Evolutionary conservation across 2,113 vertebrate species (phyloP), one percentile per base, ranked within the genome.

Genomic region (Poicephalus meyeri): DNA sequence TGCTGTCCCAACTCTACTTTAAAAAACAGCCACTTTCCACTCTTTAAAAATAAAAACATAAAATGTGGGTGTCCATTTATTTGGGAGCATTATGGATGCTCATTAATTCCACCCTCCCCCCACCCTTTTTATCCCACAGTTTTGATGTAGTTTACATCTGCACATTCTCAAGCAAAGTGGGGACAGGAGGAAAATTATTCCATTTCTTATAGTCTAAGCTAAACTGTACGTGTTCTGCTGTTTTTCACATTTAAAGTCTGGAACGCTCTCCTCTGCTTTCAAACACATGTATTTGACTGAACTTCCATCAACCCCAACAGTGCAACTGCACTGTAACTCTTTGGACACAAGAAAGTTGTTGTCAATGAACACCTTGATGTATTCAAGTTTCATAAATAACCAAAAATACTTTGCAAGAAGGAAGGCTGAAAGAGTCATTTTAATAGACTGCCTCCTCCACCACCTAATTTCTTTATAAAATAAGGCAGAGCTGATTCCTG

Each of bases 221-320:
- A 13, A 91, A 86, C 17, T 14, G 25, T 47, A 37, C 16, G n/a
- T 46, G 83, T 46, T 97, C 97, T 98, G 97, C 95, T 98, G 87
- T 95, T 98, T 97, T 98, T 98, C 97, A 97, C 96, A 96, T 97
- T 97, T 95, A 94, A 93, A 94, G 64, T 93, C 92, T 95, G 91
- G 95, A 96, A 91, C 10, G 0, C 56, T 95, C 44, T 80, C 42
- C 58, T 93, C 52, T 93, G 68, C 93, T 96, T 96, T 96, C 93
- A 96, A 95, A 76, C 68, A 91, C 60, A 84, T 41, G 56, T 74
- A 92, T 97, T 97, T 95, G 42, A 97, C 29, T 98, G 97, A 98
- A 97, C 97, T 97, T 93, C 77, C 91, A 90, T 87, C 95, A 97
- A 97, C 93, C 97, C 82, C 85, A 49, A 7, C 25, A 41, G 70